phyloP scores from a whole-genome alignment of 1,140 invertebrate genomes.

The Thaumatotibia leucotreta region DNA sequence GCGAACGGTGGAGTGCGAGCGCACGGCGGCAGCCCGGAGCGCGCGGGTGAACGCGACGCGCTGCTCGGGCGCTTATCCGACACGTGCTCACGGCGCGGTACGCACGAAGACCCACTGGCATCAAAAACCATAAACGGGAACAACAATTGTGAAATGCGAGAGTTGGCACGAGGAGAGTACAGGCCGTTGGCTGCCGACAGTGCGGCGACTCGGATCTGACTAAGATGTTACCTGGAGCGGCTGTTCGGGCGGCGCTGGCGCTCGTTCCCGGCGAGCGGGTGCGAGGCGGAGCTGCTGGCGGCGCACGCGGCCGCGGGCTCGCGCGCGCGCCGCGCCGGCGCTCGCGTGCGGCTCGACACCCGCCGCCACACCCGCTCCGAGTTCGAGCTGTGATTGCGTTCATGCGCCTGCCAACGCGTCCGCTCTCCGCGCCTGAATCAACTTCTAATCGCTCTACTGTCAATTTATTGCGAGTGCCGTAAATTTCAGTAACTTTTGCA shows the following conservation, averaged over 20 bases:
- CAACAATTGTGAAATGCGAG: conserved; percentile 87
- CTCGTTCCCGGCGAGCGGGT: conserved; percentile 64
- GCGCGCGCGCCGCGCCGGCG: conserved; percentile 47
- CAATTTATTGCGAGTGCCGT: conserved; percentile 44
- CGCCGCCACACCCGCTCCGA: conserved; percentile 69
- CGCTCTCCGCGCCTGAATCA: conserved; percentile 16
- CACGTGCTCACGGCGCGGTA: conserved; percentile 73
- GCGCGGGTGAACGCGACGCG: conserved; percentile 76
- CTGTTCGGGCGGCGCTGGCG: conserved; percentile 78
- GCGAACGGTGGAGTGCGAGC: conserved; percentile 70
- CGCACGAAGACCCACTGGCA: conserved; percentile 73
- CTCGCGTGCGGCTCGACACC: conserved; percentile 59
- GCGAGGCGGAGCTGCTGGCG: conserved; percentile 73
- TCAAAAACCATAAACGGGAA: conserved; percentile 83
- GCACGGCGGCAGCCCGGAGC: conserved; percentile 62
- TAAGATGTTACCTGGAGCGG: conserved; percentile 80
- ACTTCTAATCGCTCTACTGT: conserved; percentile 28
- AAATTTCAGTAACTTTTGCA: conserved; percentile 31
- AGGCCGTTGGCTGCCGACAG: conserved; percentile 76
- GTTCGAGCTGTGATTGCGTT: conserved; percentile 56
- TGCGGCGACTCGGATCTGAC: conserved; percentile 79
- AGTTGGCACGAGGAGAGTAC: conserved; percentile 73
- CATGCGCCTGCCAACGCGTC: no score
- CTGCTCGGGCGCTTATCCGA: conserved; percentile 73
- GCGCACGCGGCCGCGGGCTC: conserved; percentile 56